These are phyloP conservation scores for Hippocampus barbouri DNA, from an alignment of 2,113 vertebrate genomes.

Conservation along the genomic window DNA sequence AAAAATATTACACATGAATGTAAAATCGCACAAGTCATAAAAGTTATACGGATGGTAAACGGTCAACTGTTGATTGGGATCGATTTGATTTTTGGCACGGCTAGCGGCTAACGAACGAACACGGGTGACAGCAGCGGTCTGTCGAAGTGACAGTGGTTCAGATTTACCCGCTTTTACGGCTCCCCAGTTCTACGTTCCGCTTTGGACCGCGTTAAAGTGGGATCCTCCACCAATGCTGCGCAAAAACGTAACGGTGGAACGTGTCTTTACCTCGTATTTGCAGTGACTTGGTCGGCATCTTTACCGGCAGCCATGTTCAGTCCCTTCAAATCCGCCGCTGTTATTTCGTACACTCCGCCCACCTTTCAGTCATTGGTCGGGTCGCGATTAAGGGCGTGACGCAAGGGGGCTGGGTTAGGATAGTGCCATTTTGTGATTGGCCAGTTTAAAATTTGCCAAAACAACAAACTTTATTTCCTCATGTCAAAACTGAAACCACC, in stretches of 20 bases:
- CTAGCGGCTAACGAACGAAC: no score
- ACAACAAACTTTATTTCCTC: background rate
- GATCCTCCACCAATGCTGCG: no score
- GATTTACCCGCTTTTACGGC: background rate
- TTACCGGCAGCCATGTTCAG: constrained; percentile 70
- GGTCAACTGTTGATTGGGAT: no score
- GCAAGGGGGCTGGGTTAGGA: rapidly evolving
- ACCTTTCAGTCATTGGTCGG: constrained; percentile 46
- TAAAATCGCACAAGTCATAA: no score
- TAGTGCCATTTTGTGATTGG: constrained; percentile 54
- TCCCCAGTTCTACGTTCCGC: background rate
- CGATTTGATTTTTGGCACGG: no score
- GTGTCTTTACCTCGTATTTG: constrained; percentile 60
- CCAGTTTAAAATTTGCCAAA: constrained; percentile 58
- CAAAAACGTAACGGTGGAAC: rapidly evolving
- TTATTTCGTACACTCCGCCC: constrained; percentile 37
- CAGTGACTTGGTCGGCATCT: constrained; percentile 61
- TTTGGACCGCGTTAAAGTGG: background rate
- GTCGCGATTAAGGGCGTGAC: constrained; percentile 2
- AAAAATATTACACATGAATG: no score
- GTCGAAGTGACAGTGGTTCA: background rate
- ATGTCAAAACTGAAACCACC: no score
- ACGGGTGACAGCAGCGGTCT: no score
- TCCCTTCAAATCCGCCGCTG: constrained; percentile 74
- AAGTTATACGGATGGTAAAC: no score